Percentiles rank a stretch among this genome's conserved stretches.
Conservation (phyloP, 2,888 invertebrate species). For the Microplitis deprimator region DNA sequence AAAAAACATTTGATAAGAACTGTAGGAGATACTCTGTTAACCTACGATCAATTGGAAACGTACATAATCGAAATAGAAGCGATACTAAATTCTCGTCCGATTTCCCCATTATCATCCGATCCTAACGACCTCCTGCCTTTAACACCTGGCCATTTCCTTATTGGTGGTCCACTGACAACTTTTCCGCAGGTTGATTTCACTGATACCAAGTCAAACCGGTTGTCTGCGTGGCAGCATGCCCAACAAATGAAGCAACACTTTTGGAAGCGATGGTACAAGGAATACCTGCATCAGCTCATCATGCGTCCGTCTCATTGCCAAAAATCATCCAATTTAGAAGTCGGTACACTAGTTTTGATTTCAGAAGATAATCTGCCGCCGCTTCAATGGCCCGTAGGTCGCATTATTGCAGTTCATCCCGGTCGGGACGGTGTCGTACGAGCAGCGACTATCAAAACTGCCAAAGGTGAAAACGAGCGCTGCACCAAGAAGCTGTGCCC, state of each 20-base stretch:
- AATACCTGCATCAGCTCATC: constrained; percentile 34
- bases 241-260: constrained; percentile 38
- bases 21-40: neutral
- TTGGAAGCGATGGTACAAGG: constrained; percentile 38
- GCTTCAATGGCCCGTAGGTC: neutral
- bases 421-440: neutral
- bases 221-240: constrained; percentile 41
- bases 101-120: constrained; percentile 39
- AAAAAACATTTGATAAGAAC: neutral
- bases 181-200: constrained; percentile 22
- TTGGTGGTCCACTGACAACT: constrained; percentile 39
- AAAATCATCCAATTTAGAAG: neutral
- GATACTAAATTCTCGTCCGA: constrained; percentile 20
- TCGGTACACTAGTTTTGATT: neutral
- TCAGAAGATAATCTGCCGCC: neutral
- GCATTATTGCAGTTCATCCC: neutral
- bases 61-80: neutral
- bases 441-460: neutral
- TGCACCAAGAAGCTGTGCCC: constrained; percentile 5
- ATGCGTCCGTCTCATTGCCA: too few species aligned
- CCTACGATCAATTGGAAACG: constrained; percentile 4
- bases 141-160: constrained; percentile 41
- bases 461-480: neutral
- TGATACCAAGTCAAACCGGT: constrained; percentile 9
- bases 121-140: constrained; percentile 40